phyloP scores from a whole-genome alignment of 1,140 invertebrate species.

The Lamellibrachia luymesi region DNA sequence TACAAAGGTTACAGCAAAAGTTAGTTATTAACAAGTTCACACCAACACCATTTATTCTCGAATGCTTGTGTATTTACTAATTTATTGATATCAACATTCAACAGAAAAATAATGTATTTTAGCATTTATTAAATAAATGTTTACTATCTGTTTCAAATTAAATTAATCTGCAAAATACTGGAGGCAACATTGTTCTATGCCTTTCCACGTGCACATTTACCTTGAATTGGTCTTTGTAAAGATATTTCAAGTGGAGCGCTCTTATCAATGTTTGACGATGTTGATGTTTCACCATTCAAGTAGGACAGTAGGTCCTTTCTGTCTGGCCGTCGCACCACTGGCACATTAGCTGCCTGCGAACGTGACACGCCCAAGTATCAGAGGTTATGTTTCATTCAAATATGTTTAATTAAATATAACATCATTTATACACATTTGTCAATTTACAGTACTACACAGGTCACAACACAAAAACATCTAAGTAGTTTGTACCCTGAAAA shows the following conservation, averaged over 20 bases:
- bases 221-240: conserved; percentile 51
- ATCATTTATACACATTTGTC: background rate
- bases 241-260: conserved; percentile 91
- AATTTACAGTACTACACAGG: too few relatives aligned
- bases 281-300: conserved; percentile 90
- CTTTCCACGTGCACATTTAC: conserved; percentile 31
- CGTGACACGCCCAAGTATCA: background rate
- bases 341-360: conserved; percentile 80
- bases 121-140: too few relatives aligned
- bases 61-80: background rate
- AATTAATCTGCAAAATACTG: too few relatives aligned
- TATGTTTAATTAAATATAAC: background rate
- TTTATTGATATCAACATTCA: background rate
- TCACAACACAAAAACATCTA: too few relatives aligned
- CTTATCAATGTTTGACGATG: conserved; percentile 92
- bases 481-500: too few relatives aligned
- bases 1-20: background rate
- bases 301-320: conserved; percentile 83
- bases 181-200: too few relatives aligned
- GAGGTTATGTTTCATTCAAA: background rate
- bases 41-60: background rate
- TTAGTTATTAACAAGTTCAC: background rate
- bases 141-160: too few relatives aligned
- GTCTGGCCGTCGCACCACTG: conserved; percentile 64
- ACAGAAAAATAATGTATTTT: background rate